phyloP scores from a whole-genome alignment of 2,888 invertebrate species.

The Hypselothyrea guttata region DNA sequence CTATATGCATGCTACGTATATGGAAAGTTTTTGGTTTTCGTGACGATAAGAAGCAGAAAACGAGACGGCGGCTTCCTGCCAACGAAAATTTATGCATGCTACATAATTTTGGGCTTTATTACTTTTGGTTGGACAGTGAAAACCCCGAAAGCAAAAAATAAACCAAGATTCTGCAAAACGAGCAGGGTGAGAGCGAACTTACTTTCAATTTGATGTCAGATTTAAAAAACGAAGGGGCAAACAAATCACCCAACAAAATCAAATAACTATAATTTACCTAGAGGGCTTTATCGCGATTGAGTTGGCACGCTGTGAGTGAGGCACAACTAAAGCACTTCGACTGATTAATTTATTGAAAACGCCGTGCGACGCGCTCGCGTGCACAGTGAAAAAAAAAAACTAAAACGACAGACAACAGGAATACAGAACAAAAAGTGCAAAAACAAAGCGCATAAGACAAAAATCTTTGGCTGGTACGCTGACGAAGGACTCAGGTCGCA shows the following conservation, averaged over 20 bases:
- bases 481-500: slow-evolving; percentile 43
- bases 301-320: slow-evolving; percentile 51
- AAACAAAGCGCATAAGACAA: slow-evolving; percentile 52
- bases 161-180: neutral
- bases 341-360: slow-evolving; percentile 76
- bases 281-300: slow-evolving; percentile 71
- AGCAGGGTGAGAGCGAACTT: slow-evolving; percentile 11
- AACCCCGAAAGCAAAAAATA: slow-evolving; percentile 5
- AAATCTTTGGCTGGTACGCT: slow-evolving; percentile 31
- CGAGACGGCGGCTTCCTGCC: slow-evolving; percentile 69
- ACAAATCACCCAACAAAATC: slow-evolving; percentile 75
- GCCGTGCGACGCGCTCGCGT: slow-evolving; percentile 49
- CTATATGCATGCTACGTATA: slow-evolving; percentile 13
- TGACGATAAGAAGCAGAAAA: slow-evolving; percentile 69
- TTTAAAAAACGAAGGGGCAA: slow-evolving; percentile 62
- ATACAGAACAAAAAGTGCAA: slow-evolving; percentile 28
- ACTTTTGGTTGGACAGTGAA: slow-evolving; percentile 55
- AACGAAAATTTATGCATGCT: slow-evolving; percentile 71
- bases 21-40: slow-evolving; percentile 64
- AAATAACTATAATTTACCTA: slow-evolving; percentile 77
- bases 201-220: slow-evolving; percentile 70
- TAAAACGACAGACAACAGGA: slow-evolving; percentile 15
- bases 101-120: slow-evolving; percentile 73
- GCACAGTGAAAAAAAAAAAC: slow-evolving; percentile 19
- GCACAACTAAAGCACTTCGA: slow-evolving; percentile 62